Evolutionary conservation across 2,888 invertebrate species (phyloP), one percentile per base, ranked within the genome.

Genomic region (Petrolisthes cinctipes): DNA sequence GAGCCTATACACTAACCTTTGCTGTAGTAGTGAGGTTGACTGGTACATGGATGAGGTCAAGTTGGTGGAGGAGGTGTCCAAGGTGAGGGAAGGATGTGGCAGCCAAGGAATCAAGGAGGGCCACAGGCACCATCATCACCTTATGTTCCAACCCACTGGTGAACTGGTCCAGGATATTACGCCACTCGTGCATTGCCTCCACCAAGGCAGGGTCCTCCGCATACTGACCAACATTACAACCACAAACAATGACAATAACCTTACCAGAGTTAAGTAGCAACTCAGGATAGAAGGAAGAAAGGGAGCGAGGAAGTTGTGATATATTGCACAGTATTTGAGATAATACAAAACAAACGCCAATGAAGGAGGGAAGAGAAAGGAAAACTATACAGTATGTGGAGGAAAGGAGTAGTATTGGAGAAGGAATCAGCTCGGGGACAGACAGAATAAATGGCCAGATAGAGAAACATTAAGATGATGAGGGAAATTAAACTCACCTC

Each of bases 141-240:
- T 89, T 90, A 20, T 90, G 87, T n/a, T 91, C 89, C 73, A 84
- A 81, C 37, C 90, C 90, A n/a, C 79, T 20, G 20, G 91, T 91
- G 79, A 89, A 90, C n/a, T 80, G 89, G 85, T 91, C 91, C 79
- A 91, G 85, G n/a, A 91, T 57, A 17, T 86, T 84, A 20, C 91
- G 88, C 91, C 90, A 91, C 76, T 91, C 85, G 11, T 89, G 87
- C 95, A 91, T 94, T 93, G 90, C 90, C 90, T 92, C 92, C 6
- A 95, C 93, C 89, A 95, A 94, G 37, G 94, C 93, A n/a, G 94
- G 92, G 0, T 91, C 89, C 66, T 91, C 91, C n/a, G 91, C 78
- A 11, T 95, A 81, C 85, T 86, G 81, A 17, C 17, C 17, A 9
- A 61, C 61, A 61, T 61, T 37, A 37, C 37, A 37, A 37, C 37